Conservation (phyloP, 1,140 invertebrate species). For the Spodoptera litura region DNA sequence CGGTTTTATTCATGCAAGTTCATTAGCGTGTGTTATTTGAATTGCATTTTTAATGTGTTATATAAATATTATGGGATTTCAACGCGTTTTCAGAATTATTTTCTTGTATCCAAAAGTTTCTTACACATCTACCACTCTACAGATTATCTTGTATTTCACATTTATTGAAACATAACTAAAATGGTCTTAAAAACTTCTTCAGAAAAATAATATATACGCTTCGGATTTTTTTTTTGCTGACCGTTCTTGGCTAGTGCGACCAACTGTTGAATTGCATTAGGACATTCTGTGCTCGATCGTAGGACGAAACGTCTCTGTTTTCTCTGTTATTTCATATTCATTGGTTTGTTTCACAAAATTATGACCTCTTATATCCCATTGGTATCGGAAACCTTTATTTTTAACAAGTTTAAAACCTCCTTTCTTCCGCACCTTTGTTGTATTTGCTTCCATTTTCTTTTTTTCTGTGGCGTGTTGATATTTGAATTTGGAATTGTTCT, state of each 20-base stretch:
- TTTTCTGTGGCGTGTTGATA: neutral
- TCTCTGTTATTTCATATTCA: conserved; percentile 65
- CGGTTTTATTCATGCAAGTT: neutral
- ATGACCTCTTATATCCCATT: conserved; percentile 12
- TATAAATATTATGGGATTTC: neutral
- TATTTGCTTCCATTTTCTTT: neutral
- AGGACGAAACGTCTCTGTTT: conserved; percentile 57
- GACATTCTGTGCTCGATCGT: conserved; percentile 55
- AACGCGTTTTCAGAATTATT: no score
- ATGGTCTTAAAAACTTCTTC: no score
- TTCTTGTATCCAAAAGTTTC: no score
- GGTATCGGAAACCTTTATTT: conserved; percentile 45
- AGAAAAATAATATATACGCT: no score
- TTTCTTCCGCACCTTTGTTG: neutral
- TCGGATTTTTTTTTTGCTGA: conserved; percentile 50
- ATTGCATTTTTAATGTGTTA: conserved; percentile 14
- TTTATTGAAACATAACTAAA: no score
- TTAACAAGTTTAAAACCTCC: conserved; percentile 42
- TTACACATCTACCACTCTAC: no score
- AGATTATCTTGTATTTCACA: no score
- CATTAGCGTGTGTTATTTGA: neutral
- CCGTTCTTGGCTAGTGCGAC: conserved; percentile 53
- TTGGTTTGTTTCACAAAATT: conserved; percentile 46
- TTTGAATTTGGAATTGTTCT: no score
- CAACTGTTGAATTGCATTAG: conserved; percentile 75